A percentile compares a stretch with the other conserved stretches of the same genome.
Evolutionary conservation across 2,797 vertebrate species (phyloP).

Genomic region (Alosa sapidissima): DNA sequence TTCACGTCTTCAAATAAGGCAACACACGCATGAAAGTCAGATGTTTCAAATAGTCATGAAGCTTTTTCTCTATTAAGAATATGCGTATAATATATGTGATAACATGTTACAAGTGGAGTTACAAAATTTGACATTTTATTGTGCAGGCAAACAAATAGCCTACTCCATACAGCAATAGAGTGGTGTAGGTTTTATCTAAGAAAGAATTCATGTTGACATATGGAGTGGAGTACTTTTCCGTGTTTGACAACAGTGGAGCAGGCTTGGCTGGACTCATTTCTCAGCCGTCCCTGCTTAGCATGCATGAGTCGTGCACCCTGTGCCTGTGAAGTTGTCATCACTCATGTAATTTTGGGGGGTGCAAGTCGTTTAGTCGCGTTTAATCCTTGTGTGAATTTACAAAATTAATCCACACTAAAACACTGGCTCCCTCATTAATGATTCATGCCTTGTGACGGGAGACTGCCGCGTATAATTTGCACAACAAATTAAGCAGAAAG

Average conservation of each 20-base stretch:
- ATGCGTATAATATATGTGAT: background rate
- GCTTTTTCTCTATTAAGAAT: background rate
- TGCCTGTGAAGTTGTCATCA: conserved; percentile 31
- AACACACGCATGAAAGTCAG: conserved; percentile 6
- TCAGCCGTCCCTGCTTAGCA: conserved; percentile 23
- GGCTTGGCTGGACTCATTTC: too few relatives aligned
- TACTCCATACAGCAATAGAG: background rate
- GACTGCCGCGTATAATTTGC: conserved; percentile 47
- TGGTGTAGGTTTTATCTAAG: background rate
- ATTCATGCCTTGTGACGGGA: conserved; percentile 48
- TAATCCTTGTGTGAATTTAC: conserved; percentile 50
- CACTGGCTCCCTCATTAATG: conserved; percentile 50
- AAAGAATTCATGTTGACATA: background rate
- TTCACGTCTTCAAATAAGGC: background rate
- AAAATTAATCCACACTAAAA: conserved; percentile 50
- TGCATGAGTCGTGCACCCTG: conserved; percentile 28
- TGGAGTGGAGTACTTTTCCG: background rate
- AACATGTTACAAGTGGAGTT: background rate
- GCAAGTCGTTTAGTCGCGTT: conserved; percentile 48
- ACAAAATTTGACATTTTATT: background rate
- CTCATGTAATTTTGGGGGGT: conserved; percentile 43
- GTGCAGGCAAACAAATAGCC: background rate
- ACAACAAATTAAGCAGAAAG: conserved; percentile 52
- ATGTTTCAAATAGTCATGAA: background rate
- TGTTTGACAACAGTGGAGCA: background rate